These are phyloP conservation scores for Agelas oroides DNA, from an alignment of 37 sponge, comb jelly and placozoan genomes.

Conservation along the genomic window DNA sequence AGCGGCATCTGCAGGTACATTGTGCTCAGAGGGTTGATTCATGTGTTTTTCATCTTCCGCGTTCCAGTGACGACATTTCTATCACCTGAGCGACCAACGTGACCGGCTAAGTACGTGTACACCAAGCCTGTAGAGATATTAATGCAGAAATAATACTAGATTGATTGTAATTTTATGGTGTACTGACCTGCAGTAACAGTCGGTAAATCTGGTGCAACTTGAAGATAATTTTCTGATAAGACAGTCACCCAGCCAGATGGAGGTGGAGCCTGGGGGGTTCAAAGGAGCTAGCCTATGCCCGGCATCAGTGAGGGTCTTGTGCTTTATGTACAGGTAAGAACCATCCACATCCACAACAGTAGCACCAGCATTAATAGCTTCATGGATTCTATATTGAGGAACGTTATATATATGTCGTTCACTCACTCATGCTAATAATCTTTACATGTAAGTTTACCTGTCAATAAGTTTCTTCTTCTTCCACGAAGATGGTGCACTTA, in stretches of 20 bases:
- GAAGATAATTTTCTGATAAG: too few relatives aligned
- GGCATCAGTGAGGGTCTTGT: not conserved
- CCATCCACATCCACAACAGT: slow-evolving; percentile 1
- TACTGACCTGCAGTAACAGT: too few relatives aligned
- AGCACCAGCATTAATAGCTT: not conserved
- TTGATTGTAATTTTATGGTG: too few relatives aligned
- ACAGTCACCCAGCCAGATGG: not conserved
- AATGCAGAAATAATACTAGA: too few relatives aligned
- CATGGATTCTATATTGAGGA: not conserved
- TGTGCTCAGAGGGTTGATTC: slow-evolving; percentile 35
- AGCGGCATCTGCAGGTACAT: not conserved
- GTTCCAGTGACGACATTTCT: too few relatives aligned
- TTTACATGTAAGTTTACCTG: too few relatives aligned
- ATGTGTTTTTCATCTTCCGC: slow-evolving; percentile 16
- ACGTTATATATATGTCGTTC: too few relatives aligned
- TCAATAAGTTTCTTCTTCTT: too few relatives aligned
- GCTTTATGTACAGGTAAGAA: not conserved
- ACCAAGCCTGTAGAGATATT: not conserved
- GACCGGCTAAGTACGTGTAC: slow-evolving; percentile 1
- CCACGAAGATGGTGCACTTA: not conserved
- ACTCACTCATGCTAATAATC: too few relatives aligned
- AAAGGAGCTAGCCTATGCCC: not conserved
- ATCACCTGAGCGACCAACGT: too few relatives aligned
- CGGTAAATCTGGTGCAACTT: too few relatives aligned
- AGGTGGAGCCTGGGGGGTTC: not conserved